Conservation (phyloP, 1,140 invertebrate species). For the Grapholita molesta region DNA sequence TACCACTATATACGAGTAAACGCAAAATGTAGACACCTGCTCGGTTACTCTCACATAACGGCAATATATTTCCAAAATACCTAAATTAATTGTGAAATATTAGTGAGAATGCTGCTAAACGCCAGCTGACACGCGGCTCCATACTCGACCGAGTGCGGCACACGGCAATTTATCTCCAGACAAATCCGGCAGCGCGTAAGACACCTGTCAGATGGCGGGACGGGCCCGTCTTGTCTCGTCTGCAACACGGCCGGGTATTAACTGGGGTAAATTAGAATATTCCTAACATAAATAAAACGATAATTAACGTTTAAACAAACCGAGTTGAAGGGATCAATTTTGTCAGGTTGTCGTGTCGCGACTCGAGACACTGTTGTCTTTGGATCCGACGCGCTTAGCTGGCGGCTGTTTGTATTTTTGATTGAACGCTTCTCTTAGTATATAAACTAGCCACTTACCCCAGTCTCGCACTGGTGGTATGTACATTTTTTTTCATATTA, state of each 20-base stretch:
- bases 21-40: neutral
- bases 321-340: slow-evolving; percentile 51
- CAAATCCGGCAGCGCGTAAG: slow-evolving; percentile 59
- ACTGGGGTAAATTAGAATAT: slow-evolving; percentile 60
- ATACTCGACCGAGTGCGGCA: slow-evolving; percentile 22
- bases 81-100: neutral
- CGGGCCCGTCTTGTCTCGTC: slow-evolving; percentile 50
- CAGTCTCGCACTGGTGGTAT: too few species aligned
- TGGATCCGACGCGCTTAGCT: neutral
- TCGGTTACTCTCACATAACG: neutral
- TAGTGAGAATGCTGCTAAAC: neutral
- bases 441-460: too few species aligned
- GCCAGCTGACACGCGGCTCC: slow-evolving; percentile 3
- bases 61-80: neutral
- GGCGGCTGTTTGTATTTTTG: neutral
- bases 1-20: neutral
- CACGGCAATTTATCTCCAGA: slow-evolving; percentile 53
- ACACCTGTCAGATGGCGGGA: slow-evolving; percentile 63
- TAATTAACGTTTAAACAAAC: slow-evolving; percentile 63
- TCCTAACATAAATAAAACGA: slow-evolving; percentile 63
- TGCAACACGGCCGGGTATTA: slow-evolving; percentile 39
- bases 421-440: neutral
- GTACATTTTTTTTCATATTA: too few species aligned
- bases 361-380: slow-evolving; percentile 35
- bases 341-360: slow-evolving; percentile 45